Evolutionary conservation across 2,888 invertebrate genomes (phyloP).

Genomic region (Drosophila eohydei): DNA sequence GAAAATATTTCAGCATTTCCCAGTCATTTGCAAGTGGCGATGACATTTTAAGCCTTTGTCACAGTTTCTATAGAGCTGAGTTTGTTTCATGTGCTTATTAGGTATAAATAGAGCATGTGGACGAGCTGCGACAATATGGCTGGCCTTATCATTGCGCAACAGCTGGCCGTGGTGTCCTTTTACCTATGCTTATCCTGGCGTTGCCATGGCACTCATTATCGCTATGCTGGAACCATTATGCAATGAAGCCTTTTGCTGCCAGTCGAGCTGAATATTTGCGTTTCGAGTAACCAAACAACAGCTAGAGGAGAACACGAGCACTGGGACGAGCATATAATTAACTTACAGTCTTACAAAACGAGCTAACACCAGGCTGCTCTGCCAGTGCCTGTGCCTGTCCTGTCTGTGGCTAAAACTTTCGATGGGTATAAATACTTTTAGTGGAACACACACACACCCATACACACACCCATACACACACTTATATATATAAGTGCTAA

Average conservation of each 20-base stretch:
- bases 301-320: constrained; percentile 17
- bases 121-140: constrained; percentile 25
- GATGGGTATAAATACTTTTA: constrained; percentile 41
- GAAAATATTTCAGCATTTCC: neutral
- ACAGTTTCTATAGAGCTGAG: constrained; percentile 5
- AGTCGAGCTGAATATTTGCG: constrained; percentile 16
- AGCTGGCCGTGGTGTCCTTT: constrained; percentile 59
- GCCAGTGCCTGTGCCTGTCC: neutral
- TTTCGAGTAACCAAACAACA: constrained; percentile 63
- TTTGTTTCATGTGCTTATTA: neutral
- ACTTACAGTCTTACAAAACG: constrained; percentile 64
- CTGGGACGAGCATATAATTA: constrained; percentile 55
- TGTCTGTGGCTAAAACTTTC: constrained; percentile 22
- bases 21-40: neutral
- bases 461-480: neutral
- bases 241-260: constrained; percentile 19
- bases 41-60: neutral
- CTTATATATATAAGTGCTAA: constrained; percentile 26
- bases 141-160: constrained; percentile 59
- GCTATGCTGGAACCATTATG: constrained; percentile 39
- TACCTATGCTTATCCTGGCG: constrained; percentile 44
- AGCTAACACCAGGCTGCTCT: neutral
- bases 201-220: constrained; percentile 71
- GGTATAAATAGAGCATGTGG: constrained; percentile 4
- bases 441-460: constrained; percentile 7